Evolutionary conservation across 2,113 vertebrate species (phyloP).

Genomic region (Gadus macrocephalus): DNA sequence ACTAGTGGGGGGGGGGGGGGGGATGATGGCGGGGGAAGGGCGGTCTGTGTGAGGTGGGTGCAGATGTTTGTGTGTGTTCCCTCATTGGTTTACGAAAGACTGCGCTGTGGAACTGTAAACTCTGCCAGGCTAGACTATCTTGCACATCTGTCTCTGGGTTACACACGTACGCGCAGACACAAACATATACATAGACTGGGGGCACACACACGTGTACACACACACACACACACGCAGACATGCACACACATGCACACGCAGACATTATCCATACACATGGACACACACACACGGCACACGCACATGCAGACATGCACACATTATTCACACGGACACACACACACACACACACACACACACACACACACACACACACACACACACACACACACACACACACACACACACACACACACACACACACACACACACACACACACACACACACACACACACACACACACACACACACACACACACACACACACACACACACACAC

Average conservation of each 20-base stretch:
- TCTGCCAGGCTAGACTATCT: conserved; percentile 32
- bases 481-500: too few relatives aligned
- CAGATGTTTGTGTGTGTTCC: conserved; percentile 52
- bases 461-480: too few relatives aligned
- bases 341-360: too few relatives aligned
- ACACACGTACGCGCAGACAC: background rate
- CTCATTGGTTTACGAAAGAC: conserved; percentile 43
- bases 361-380: too few relatives aligned
- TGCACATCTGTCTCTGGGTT: conserved; percentile 49
- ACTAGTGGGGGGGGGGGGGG: conserved; percentile 6
- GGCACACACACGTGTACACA: too few relatives aligned
- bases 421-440: too few relatives aligned
- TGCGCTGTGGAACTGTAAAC: conserved; percentile 43
- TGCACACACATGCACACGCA: conserved; percentile 6
- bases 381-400: too few relatives aligned
- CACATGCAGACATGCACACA: too few relatives aligned
- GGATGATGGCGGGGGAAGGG: too few relatives aligned
- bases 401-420: too few relatives aligned
- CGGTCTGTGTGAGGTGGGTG: conserved; percentile 36
- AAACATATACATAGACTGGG: background rate
- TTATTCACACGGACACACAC: too few relatives aligned
- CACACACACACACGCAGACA: background rate
- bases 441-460: conserved; percentile 9
- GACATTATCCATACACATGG: background rate
- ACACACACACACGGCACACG: too few relatives aligned